Evolutionary conservation across 2,888 invertebrate species (phyloP), one percentile per base, ranked within the genome.

Genomic region (Spialia ferax): DNA sequence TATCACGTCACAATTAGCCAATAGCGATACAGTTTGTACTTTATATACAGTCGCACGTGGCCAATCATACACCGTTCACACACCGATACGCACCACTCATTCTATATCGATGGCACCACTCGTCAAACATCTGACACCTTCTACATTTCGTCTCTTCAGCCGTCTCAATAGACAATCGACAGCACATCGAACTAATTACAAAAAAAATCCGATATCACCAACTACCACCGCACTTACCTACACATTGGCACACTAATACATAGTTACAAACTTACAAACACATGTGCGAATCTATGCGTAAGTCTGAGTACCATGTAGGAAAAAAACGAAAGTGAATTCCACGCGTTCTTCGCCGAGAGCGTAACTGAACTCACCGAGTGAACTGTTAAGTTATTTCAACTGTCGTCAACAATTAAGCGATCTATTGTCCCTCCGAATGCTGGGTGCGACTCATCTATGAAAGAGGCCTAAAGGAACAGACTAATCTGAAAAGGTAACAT

Each of bases 251-350:
- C 72, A 60, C 54, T 63, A 20, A 48, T 13, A 38, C 35, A n/a
- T 50, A 63, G 67, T 68, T 68, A 69, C 69, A 68, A 59, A 22
- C 11, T 11, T 1, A 32, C 32, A 8, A 32, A 32, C 32, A 32
- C 8, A 32, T 11, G 7, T 8, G n/a, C 32, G 32, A 11, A 32
- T 11, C 6, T 13, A 50, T 26, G 10, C 5, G 2, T 5, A 42
- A 2, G 7, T 42, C 13, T 42, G 42, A 13, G 42, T 42, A 13
- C 63, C 71, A 68, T 18, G 45, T 3, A 60, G 50, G n/a, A 29
- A 61, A 61, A 61, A 61, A 61, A 50, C 50, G 61, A 61, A 61
- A 61, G 61, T 50, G 61, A 50, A 61, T 61, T 61, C 61, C 32
- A 22, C 32, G 50, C 61, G 61, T 32, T 61, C 50, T 61, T 61